Conservation (phyloP, 2,888 invertebrate genomes). For the Acronicta alni region DNA sequence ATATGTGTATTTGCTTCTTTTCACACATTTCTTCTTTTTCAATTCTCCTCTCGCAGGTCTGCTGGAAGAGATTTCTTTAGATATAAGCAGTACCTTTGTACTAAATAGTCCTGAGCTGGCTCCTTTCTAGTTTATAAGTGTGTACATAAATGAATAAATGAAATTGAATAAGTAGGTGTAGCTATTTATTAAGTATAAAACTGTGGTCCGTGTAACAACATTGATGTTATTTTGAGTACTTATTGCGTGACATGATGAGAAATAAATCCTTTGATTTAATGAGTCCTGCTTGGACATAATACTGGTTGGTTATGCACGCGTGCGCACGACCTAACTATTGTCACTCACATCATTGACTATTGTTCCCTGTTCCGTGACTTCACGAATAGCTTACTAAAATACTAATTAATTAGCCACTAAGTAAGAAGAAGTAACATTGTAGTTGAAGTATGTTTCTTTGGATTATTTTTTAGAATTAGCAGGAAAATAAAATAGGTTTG, state of each 20-base stretch:
- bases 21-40: no score
- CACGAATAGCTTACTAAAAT: slow-evolving; percentile 73
- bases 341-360: slow-evolving; percentile 74
- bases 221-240: slow-evolving; percentile 9
- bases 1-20: no score
- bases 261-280: slow-evolving; percentile 46
- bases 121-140: no score
- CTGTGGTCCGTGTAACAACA: not conserved
- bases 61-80: no score
- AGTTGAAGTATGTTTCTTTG: not conserved
- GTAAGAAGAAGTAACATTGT: slow-evolving; percentile 4
- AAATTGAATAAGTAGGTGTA: no score
- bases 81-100: no score
- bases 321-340: slow-evolving; percentile 80
- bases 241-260: slow-evolving; percentile 14
- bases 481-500: not conserved
- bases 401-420: slow-evolving; percentile 70
- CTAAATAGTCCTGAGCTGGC: no score
- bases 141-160: no score
- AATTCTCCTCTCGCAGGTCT: no score
- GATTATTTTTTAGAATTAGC: not conserved
- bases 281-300: slow-evolving; percentile 43
- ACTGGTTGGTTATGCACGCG: slow-evolving; percentile 65
- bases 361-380: slow-evolving; percentile 81
- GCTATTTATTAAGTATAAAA: not conserved